These are phyloP conservation scores for Aphodius sticticus DNA, from an alignment of 2,888 invertebrate genomes.

Conservation along the genomic window DNA sequence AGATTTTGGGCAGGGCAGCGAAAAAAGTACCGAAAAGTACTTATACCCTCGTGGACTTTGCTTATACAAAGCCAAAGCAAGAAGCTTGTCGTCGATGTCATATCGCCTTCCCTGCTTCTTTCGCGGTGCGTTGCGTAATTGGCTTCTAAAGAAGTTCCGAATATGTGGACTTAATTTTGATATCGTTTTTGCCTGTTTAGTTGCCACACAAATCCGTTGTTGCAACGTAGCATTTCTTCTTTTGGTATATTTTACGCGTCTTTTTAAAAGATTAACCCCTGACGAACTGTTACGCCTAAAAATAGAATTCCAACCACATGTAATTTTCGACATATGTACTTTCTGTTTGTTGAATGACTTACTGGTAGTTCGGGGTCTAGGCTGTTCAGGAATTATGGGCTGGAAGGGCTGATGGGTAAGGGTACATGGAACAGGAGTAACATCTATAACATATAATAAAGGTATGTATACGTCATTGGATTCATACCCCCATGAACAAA, in stretches of 20 bases:
- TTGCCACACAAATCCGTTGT: neutral
- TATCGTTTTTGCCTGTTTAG: neutral
- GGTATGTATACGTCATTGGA: too few relatives aligned
- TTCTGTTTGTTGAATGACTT: neutral
- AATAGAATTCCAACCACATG: neutral
- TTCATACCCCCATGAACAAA: too few relatives aligned
- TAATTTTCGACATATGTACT: neutral
- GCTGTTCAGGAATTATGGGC: neutral
- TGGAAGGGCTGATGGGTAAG: neutral
- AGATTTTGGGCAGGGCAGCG: slow-evolving; percentile 38
- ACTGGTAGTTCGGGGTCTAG: neutral
- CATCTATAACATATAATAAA: neutral
- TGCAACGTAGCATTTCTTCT: neutral
- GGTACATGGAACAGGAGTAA: neutral
- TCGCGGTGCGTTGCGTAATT: slow-evolving; percentile 37
- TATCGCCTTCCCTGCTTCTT: slow-evolving; percentile 37
- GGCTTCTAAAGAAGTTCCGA: neutral
- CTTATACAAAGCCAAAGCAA: slow-evolving; percentile 39
- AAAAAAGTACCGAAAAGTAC: slow-evolving; percentile 38
- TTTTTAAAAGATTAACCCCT: neutral
- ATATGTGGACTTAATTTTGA: neutral
- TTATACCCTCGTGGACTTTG: slow-evolving; percentile 34
- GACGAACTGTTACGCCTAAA: neutral
- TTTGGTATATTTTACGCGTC: neutral
- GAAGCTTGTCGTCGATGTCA: slow-evolving; percentile 39